Evolutionary conservation across 2,113 vertebrate species (phyloP).

Genomic region (Catharus minimus): DNA sequence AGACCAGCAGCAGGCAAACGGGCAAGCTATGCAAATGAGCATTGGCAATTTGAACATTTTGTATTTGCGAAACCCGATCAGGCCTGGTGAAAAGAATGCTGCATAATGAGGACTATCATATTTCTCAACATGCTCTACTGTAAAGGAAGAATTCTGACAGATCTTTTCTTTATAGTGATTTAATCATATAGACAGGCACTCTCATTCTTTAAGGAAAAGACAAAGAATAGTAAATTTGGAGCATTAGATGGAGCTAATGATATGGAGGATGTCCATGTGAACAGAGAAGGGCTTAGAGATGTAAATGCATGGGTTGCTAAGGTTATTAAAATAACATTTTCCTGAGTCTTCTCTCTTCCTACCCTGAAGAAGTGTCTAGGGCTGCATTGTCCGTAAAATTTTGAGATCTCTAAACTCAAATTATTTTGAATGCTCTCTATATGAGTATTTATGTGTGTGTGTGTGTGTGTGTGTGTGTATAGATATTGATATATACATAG

Average conservation of each 20-base stretch:
- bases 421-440: background rate
- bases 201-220: constrained; percentile 49
- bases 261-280: background rate
- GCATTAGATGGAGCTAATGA: constrained; percentile 35
- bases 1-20: constrained; percentile 10
- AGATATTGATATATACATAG: background rate
- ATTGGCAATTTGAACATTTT: constrained; percentile 37
- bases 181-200: constrained; percentile 41
- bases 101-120: constrained; percentile 36
- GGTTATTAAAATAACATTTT: constrained; percentile 43
- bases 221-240: constrained; percentile 54
- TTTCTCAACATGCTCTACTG: constrained; percentile 20
- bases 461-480: background rate
- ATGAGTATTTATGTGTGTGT: background rate
- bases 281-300: background rate
- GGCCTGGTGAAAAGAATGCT: background rate
- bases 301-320: constrained; percentile 8
- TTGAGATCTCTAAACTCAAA: background rate
- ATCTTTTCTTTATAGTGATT: constrained; percentile 15
- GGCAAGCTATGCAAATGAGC: constrained; percentile 1
- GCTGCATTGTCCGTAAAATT: background rate
- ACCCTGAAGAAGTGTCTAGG: background rate
- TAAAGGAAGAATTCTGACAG: background rate
- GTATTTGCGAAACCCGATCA: constrained; percentile 21
- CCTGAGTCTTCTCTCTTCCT: background rate